phyloP scores from a whole-genome alignment of 2,888 invertebrate genomes.

The Polyommatus icarus region DNA sequence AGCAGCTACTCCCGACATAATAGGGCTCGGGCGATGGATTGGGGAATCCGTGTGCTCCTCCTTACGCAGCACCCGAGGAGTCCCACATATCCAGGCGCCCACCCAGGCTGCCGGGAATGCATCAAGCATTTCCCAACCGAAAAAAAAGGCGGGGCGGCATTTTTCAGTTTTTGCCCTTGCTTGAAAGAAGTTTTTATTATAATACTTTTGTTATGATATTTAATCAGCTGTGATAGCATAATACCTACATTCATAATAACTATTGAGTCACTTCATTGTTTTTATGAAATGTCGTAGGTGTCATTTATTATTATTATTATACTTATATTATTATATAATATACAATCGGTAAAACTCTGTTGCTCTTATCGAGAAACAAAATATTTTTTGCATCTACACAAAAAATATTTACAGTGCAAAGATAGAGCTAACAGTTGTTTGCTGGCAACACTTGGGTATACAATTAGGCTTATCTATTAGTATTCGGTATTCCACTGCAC shows the following conservation, averaged over 20 bases:
- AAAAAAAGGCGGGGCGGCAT: too few species aligned
- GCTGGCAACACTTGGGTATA: background rate
- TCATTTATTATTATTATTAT: background rate
- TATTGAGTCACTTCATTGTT: constrained; percentile 4
- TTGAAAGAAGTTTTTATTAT: background rate
- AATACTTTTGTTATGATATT: background rate
- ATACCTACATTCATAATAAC: background rate
- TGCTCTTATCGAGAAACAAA: background rate
- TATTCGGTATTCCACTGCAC: background rate
- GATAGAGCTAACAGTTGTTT: background rate
- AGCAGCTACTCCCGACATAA: too few species aligned
- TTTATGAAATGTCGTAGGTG: background rate
- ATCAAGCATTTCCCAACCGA: too few species aligned
- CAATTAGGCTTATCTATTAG: too few species aligned
- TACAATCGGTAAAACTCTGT: background rate
- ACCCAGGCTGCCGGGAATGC: too few species aligned
- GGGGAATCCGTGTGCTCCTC: too few species aligned
- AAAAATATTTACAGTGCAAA: background rate
- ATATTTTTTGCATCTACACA: background rate
- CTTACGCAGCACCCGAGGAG: too few species aligned
- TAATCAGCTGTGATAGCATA: background rate
- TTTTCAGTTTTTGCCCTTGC: too few species aligned
- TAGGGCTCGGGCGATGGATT: too few species aligned
- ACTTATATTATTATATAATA: background rate
- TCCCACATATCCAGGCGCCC: too few species aligned